phyloP scores from a whole-genome alignment of 2,113 vertebrate genomes.

The Chlamydotis undulata region DNA sequence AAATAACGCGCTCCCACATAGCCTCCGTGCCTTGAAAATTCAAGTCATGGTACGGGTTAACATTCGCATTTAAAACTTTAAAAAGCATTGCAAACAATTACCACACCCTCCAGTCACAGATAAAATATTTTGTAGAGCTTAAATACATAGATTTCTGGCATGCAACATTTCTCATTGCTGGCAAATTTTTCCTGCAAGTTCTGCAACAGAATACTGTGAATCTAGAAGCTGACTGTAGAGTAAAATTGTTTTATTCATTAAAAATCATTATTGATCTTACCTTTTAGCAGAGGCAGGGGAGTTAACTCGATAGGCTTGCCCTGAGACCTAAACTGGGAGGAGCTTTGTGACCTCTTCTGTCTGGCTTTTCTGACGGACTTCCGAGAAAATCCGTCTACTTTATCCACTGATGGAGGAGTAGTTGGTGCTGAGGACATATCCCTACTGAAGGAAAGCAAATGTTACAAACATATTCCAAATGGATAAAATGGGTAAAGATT shows the following conservation, averaged over 20 bases:
- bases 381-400: slow-evolving; percentile 99
- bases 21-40: neutral
- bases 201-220: neutral
- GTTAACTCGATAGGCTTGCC: slow-evolving; percentile 99
- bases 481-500: neutral
- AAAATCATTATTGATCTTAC: slow-evolving; percentile 77
- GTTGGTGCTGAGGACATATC: slow-evolving; percentile 99
- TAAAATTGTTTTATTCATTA: neutral
- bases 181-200: neutral
- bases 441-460: slow-evolving; percentile 81
- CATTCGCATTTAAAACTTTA: neutral
- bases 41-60: neutral
- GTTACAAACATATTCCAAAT: slow-evolving; percentile 27
- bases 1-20: neutral
- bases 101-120: slow-evolving; percentile 25
- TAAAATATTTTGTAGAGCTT: slow-evolving; percentile 14
- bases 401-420: slow-evolving; percentile 99
- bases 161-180: neutral
- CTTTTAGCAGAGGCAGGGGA: slow-evolving; percentile 97
- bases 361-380: slow-evolving; percentile 99
- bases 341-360: slow-evolving; percentile 99
- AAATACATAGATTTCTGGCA: slow-evolving; percentile 6
- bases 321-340: slow-evolving; percentile 98
- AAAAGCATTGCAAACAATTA: slow-evolving; percentile 41
- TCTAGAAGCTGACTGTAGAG: neutral